A percentile compares a stretch with the other conserved stretches of the same genome.
Conservation (phyloP, 1,140 invertebrate genomes). For the Anadara kagoshimensis region DNA sequence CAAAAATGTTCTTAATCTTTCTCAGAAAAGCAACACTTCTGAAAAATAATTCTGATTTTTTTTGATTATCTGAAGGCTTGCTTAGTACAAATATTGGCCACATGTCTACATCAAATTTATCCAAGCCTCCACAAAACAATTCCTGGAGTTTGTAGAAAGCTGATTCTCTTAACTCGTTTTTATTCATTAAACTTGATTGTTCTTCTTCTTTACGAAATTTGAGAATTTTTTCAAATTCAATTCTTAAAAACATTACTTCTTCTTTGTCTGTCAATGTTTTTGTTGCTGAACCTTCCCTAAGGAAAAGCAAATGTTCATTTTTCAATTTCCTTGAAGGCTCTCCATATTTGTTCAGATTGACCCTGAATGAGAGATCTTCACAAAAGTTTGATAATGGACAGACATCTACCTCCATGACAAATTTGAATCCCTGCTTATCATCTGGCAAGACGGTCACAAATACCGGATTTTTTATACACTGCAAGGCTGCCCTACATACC, state of each 20-base stretch:
- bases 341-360: constrained; percentile 7
- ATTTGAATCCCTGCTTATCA: neutral
- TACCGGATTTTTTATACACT: constrained; percentile 26
- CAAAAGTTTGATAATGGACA: constrained; percentile 18
- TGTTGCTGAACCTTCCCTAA: constrained; percentile 15
- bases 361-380: constrained; percentile 3
- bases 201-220: constrained; percentile 11
- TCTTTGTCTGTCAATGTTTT: neutral
- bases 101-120: constrained; percentile 12
- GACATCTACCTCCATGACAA: constrained; percentile 37
- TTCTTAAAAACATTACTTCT: constrained; percentile 1
- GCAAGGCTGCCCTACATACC: neutral
- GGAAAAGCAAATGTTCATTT: constrained; percentile 2
- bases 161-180: neutral
- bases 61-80: constrained; percentile 24
- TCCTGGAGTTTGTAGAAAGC: constrained; percentile 9
- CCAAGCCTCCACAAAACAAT: constrained; percentile 1
- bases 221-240: neutral
- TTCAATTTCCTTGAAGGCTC: constrained; percentile 3
- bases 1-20: neutral
- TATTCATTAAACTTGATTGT: neutral
- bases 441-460: constrained; percentile 22
- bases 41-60: constrained; percentile 4
- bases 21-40: constrained; percentile 21
- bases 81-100: constrained; percentile 21